Conservation (phyloP, 2,113 vertebrate genomes). For the Microtus montanus region DNA sequence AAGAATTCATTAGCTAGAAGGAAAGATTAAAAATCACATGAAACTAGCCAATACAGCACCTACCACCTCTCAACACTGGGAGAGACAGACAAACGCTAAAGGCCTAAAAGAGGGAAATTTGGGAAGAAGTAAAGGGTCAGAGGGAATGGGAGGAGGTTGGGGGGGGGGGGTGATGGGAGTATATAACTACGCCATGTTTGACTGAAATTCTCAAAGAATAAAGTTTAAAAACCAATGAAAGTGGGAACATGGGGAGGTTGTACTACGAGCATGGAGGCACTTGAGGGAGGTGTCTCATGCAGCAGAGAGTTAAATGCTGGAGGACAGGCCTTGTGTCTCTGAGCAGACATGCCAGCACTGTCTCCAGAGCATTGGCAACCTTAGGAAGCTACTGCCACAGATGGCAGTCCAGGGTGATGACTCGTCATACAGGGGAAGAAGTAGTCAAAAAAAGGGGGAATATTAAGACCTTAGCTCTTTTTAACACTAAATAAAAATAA, state of each 20-base stretch:
- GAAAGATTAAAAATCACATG: not conserved
- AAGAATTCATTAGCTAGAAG: not conserved
- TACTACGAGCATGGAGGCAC: not conserved
- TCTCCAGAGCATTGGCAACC: too few species aligned
- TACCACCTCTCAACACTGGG: too few species aligned
- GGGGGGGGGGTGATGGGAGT: not conserved
- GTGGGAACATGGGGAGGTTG: too few species aligned
- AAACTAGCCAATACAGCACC: not conserved
- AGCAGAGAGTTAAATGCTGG: too few species aligned
- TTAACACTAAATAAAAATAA: not conserved
- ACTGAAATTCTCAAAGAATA: not conserved
- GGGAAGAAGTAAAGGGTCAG: not conserved
- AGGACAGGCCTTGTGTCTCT: too few species aligned
- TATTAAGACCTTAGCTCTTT: not conserved
- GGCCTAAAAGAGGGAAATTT: not conserved
- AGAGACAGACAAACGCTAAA: not conserved
- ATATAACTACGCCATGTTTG: not conserved
- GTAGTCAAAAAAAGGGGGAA: not conserved
- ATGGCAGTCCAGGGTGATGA: accelerated
- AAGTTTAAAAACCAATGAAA: not conserved
- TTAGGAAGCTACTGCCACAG: not conserved
- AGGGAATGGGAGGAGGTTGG: too few species aligned
- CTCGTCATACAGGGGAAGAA: accelerated
- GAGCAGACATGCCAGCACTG: not conserved
- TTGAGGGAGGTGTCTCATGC: accelerated